Evolutionary conservation across 2,113 vertebrate genomes (phyloP), one percentile per base, ranked within the genome.

Genomic region (Platysteira castanea): DNA sequence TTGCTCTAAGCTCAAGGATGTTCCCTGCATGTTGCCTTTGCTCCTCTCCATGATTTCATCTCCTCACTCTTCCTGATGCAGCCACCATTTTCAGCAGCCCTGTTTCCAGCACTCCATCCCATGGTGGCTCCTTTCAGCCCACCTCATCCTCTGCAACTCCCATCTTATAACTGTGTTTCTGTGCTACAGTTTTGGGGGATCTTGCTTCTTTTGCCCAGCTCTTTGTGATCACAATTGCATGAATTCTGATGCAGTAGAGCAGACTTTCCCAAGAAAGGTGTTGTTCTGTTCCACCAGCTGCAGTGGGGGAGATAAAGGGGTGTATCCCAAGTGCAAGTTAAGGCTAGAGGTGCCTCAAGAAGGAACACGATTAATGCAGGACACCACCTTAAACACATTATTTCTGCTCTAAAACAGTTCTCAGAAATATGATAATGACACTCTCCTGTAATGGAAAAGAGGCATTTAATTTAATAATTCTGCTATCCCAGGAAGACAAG

Each of bases 401-500:
- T 35, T 90, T 74, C 70, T 73, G 57, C 78, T 84, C 67, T 70
- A 53, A 88, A 87, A 35, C 64, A 70, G 52, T 75, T 84, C 73
- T 90, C 76, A 68, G 80, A 84, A 92, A 75, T 74, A 90, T 27
- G 52, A 64, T 82, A 84, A 82, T 69, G 35, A 64, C 61, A 54
- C 68, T 75, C 76, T 78, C 56, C 64, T 77, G 63, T 87, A 95
- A 90, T 76, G 59, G 64, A 77, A 94, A 70, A 77, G 71, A 84
- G 27, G 77, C 47, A 67, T 92, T 96, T 95, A 77, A 90, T 95
- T 86, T 90, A 94, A 81, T 95, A 93, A 90, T 81, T 93, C 75
- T 76, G 82, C 82, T 81, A 95, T 87, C 89, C 94, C 96, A 95
- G 60, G 82, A 96, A 92, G 88, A 95, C 68, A 89, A 92, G 89